Evolutionary conservation across 1,140 invertebrate genomes (phyloP).

Genomic region (Platyura marginata): DNA sequence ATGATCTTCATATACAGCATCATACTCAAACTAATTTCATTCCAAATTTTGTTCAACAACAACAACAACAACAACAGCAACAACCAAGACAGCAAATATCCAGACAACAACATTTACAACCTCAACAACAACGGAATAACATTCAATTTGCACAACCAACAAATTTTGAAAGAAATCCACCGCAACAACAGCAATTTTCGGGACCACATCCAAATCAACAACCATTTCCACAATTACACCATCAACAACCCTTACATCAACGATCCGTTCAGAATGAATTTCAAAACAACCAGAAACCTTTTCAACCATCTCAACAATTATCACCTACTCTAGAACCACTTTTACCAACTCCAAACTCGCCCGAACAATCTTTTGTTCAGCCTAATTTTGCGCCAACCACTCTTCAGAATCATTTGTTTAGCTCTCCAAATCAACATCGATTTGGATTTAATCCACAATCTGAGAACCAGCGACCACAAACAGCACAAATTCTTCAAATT

Average conservation of each 20-base stretch:
- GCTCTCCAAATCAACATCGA: background rate
- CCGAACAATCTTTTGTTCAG: too few relatives aligned
- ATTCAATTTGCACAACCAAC: constrained; percentile 5
- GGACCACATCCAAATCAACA: constrained; percentile 10
- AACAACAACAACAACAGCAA: constrained; percentile 8
- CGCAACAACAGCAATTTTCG: constrained; percentile 19
- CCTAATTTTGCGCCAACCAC: background rate
- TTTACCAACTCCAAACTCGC: background rate
- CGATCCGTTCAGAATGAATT: background rate
- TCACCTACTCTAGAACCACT: background rate
- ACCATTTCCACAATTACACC: constrained; percentile 9
- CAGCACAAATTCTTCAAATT: constrained; percentile 8
- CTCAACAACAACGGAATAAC: constrained; percentile 8
- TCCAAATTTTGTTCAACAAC: constrained; percentile 11
- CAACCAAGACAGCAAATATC: constrained; percentile 12
- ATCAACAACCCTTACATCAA: constrained; percentile 8
- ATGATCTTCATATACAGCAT: constrained; percentile 10
- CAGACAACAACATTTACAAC: constrained; percentile 9
- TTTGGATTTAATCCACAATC: constrained; percentile 8
- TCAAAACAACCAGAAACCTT: background rate
- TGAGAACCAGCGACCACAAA: constrained; percentile 12
- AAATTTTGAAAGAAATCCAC: constrained; percentile 24
- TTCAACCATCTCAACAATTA: background rate
- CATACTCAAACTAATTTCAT: constrained; percentile 23
- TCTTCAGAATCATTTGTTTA: background rate